Conservation (phyloP, 2,888 invertebrate species). For the Athrips mouffetella region DNA sequence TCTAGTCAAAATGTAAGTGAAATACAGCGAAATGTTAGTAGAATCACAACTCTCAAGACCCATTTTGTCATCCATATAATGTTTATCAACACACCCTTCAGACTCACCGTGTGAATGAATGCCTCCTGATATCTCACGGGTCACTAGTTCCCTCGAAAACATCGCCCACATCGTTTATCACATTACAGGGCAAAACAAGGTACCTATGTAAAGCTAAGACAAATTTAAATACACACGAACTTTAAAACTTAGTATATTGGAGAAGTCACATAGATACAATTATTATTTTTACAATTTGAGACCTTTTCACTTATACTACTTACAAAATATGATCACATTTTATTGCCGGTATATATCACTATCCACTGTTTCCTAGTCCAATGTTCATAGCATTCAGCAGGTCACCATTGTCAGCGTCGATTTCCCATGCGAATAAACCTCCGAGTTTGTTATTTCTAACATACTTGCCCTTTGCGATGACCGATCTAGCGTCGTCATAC, state of each 20-base stretch:
- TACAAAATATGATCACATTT: conserved; percentile 33
- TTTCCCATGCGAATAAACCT: conserved; percentile 70
- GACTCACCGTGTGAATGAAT: not conserved
- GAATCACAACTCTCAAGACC: not conserved
- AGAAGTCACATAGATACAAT: conserved; percentile 14
- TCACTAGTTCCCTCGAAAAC: conserved; percentile 6
- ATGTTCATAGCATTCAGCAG: conserved; percentile 70
- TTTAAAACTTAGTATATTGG: conserved; percentile 4
- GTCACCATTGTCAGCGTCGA: conserved; percentile 71
- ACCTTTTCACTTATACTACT: conserved; percentile 35
- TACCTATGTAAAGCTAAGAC: no score
- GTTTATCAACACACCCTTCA: conserved; percentile 14
- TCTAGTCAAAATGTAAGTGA: no score
- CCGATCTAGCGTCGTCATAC: conserved; percentile 67
- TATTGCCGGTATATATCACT: conserved; percentile 23
- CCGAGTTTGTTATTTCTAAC: conserved; percentile 69
- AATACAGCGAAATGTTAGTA: not conserved
- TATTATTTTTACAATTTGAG: conserved; percentile 34
- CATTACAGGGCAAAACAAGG: no score
- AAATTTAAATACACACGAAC: conserved; percentile 8
- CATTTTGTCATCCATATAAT: conserved; percentile 8
- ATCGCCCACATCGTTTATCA: not conserved
- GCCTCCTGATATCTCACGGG: conserved; percentile 8
- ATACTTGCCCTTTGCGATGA: conserved; percentile 70
- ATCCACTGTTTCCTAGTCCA: conserved; percentile 61